A percentile compares a stretch with the other conserved stretches of the same genome.
phyloP scores from a whole-genome alignment of 2,797 vertebrate species.

The Danio choprae region DNA sequence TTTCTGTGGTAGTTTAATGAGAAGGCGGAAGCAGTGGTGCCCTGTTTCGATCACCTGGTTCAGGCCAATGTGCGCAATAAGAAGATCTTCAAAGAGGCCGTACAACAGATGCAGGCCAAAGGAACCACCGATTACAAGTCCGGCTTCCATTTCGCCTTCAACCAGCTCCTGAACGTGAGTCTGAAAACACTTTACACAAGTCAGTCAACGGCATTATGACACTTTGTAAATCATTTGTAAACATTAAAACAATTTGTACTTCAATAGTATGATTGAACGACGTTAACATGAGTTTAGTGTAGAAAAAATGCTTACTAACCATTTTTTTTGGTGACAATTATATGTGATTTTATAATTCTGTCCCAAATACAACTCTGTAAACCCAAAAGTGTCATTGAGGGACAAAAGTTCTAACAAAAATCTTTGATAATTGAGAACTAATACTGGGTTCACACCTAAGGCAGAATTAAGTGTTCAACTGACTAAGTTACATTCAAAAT shows the following conservation, averaged over 20 bases:
- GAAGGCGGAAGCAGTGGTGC: conserved; percentile 95
- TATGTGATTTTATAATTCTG: background rate
- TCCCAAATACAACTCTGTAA: background rate
- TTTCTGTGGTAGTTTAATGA: conserved; percentile 87
- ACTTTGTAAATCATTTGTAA: too few species aligned
- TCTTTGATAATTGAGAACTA: too few species aligned
- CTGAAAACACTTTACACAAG: background rate
- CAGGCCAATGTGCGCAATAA: conserved; percentile 98
- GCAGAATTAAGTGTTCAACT: too few species aligned
- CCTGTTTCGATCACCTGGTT: conserved; percentile 96
- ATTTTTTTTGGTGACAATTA: background rate
- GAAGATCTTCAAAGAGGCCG: conserved; percentile 96
- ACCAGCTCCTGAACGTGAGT: conserved; percentile 95
- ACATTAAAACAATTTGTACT: background rate
- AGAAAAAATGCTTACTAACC: background rate
- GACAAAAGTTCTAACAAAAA: too few species aligned
- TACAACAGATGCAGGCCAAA: conserved; percentile 95
- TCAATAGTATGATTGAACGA: background rate
- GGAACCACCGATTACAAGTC: conserved; percentile 98
- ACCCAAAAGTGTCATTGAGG: too few species aligned
- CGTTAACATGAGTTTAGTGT: background rate
- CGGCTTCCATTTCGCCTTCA: conserved; percentile 96
- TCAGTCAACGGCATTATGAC: background rate
- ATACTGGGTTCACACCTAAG: too few species aligned
- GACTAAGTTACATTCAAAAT: too few species aligned